Conservation (phyloP, 2,888 invertebrate species). For the Metopia argyrocephala region DNA sequence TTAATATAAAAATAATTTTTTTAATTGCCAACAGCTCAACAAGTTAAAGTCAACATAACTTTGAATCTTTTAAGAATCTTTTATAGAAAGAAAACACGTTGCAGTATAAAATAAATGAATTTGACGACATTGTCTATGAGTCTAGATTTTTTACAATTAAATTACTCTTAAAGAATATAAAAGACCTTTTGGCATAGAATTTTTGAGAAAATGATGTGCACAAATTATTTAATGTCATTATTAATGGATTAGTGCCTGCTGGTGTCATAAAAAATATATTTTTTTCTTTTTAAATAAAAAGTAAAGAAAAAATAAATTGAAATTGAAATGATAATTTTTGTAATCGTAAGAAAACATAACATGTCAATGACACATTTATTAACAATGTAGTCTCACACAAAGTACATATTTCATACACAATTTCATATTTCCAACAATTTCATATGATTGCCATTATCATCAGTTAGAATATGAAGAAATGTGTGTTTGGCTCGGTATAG, state of each 20-base stretch:
- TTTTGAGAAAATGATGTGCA: slow-evolving; percentile 22
- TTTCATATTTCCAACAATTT: not conserved
- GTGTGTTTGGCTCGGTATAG: too few relatives aligned
- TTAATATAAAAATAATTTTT: not conserved
- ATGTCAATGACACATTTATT: slow-evolving; percentile 38
- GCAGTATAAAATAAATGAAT: not conserved
- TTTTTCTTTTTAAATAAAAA: too few relatives aligned
- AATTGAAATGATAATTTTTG: not conserved
- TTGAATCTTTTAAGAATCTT: not conserved
- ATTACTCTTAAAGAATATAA: slow-evolving; percentile 1
- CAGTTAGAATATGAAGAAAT: not conserved
- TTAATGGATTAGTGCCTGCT: slow-evolving; percentile 74
- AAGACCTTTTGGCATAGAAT: not conserved
- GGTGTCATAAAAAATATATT: slow-evolving; percentile 62
- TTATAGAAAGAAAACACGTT: not conserved
- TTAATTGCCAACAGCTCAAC: not conserved
- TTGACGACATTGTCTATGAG: not conserved
- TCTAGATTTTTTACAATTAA: not conserved
- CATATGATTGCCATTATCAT: not conserved
- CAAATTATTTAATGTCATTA: slow-evolving; percentile 47
- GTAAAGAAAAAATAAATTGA: not conserved
- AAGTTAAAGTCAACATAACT: not conserved
- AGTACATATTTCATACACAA: not conserved
- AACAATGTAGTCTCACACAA: not conserved
- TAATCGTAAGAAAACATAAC: slow-evolving; percentile 1